These are phyloP conservation scores for Sebastes paucispinis DNA, from an alignment of 2,797 vertebrate genomes.

Conservation along the genomic window DNA sequence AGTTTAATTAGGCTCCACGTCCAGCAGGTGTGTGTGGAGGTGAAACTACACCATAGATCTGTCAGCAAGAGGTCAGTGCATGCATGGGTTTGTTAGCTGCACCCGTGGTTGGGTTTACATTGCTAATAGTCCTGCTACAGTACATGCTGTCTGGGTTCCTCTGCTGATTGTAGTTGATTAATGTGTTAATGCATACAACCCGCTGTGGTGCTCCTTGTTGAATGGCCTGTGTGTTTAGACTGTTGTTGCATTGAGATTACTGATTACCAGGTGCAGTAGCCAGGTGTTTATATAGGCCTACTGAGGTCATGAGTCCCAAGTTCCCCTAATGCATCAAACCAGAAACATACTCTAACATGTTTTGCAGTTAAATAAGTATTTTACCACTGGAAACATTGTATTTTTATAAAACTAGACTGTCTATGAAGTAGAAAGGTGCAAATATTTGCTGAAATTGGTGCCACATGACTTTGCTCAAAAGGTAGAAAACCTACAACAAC, in stretches of 20 bases:
- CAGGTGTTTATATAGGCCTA: neutral
- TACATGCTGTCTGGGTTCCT: no score
- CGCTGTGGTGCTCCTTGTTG: no score
- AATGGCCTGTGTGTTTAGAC: no score
- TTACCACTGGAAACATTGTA: neutral
- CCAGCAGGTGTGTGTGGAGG: neutral
- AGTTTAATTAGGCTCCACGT: neutral
- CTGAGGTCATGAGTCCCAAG: neutral
- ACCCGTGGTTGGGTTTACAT: rapidly evolving
- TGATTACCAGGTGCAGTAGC: neutral
- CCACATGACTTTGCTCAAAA: no score
- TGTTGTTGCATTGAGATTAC: neutral
- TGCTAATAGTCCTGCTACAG: no score
- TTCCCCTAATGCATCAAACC: neutral
- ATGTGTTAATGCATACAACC: no score
- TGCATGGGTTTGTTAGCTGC: no score
- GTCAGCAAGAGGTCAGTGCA: no score
- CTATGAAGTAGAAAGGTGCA: neutral
- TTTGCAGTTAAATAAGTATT: neutral
- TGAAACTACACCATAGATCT: no score
- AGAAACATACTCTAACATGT: neutral
- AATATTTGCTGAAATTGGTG: neutral
- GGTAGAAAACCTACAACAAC: no score
- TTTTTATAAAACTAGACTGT: neutral
- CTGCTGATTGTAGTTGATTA: no score